phyloP scores from a whole-genome alignment of 2,888 invertebrate genomes.

The Philereme transversata region DNA sequence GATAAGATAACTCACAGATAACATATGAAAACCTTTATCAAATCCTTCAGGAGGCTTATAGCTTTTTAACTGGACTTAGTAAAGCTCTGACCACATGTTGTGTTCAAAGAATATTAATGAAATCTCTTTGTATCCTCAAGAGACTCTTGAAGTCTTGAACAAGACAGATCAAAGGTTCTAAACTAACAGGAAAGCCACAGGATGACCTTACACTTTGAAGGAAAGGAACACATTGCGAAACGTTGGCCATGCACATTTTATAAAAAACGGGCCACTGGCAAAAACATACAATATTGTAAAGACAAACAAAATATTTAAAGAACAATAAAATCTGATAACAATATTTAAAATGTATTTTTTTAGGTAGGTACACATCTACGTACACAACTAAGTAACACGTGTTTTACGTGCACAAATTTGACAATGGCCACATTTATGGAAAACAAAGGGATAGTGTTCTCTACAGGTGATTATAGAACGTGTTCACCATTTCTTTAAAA shows the following conservation, averaged over 20 bases:
- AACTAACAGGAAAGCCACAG: slow-evolving; percentile 68
- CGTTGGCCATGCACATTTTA: slow-evolving; percentile 63
- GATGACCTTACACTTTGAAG: slow-evolving; percentile 54
- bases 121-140: slow-evolving; percentile 37
- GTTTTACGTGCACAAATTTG: slow-evolving; percentile 32
- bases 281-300: slow-evolving; percentile 2
- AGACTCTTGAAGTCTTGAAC: slow-evolving; percentile 27
- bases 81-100: slow-evolving; percentile 40
- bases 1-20: too few species aligned
- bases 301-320: neutral
- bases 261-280: slow-evolving; percentile 59
- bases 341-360: slow-evolving; percentile 3
- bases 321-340: neutral
- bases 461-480: slow-evolving; percentile 69
- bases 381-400: slow-evolving; percentile 6
- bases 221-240: slow-evolving; percentile 48
- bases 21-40: neutral
- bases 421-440: slow-evolving; percentile 58
- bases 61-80: too few species aligned
- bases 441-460: slow-evolving; percentile 54
- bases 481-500: slow-evolving; percentile 77
- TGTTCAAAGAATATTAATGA: slow-evolving; percentile 41
- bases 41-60: neutral
- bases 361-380: neutral
- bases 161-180: slow-evolving; percentile 48